phyloP scores from a whole-genome alignment of 1,140 invertebrate genomes.

The Diplogasteroides magnus region DNA sequence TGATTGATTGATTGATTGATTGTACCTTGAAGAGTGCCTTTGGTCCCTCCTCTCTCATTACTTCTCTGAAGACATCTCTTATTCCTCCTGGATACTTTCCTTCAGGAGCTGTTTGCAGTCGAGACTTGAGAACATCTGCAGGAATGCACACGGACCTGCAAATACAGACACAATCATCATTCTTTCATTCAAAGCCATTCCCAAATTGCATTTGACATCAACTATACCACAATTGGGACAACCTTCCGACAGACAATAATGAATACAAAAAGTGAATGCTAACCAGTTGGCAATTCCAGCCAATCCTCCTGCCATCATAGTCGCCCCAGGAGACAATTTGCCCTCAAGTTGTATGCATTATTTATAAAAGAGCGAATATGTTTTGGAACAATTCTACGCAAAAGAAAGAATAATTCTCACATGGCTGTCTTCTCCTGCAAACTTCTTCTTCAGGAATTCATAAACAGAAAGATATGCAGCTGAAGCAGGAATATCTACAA shows the following conservation, averaged over 20 bases:
- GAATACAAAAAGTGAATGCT: too few relatives aligned
- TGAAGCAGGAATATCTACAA: slow-evolving; percentile 82
- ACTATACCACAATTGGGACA: too few relatives aligned
- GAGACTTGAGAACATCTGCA: slow-evolving; percentile 91
- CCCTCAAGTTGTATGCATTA: too few relatives aligned
- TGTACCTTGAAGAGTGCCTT: slow-evolving; percentile 65
- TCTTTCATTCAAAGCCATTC: too few relatives aligned
- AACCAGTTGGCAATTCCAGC: slow-evolving; percentile 92
- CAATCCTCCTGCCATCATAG: slow-evolving; percentile 84
- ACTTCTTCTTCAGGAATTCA: slow-evolving; percentile 74
- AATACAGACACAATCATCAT: too few relatives aligned
- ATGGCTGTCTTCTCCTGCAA: slow-evolving; percentile 67
- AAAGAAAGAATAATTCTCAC: too few relatives aligned
- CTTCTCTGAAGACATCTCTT: slow-evolving; percentile 72
- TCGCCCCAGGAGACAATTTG: slow-evolving; percentile 67
- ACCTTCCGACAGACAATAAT: too few relatives aligned
- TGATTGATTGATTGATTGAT: not conserved
- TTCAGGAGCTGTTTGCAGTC: slow-evolving; percentile 84
- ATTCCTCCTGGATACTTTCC: slow-evolving; percentile 83
- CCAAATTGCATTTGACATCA: too few relatives aligned
- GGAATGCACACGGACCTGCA: slow-evolving; percentile 77
- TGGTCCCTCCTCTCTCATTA: slow-evolving; percentile 76
- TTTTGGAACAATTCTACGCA: too few relatives aligned
- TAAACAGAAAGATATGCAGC: slow-evolving; percentile 96
- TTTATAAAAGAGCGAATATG: too few relatives aligned